Evolutionary conservation across 2,113 vertebrate species (phyloP).

Genomic region (Corydoras maculifer): DNA sequence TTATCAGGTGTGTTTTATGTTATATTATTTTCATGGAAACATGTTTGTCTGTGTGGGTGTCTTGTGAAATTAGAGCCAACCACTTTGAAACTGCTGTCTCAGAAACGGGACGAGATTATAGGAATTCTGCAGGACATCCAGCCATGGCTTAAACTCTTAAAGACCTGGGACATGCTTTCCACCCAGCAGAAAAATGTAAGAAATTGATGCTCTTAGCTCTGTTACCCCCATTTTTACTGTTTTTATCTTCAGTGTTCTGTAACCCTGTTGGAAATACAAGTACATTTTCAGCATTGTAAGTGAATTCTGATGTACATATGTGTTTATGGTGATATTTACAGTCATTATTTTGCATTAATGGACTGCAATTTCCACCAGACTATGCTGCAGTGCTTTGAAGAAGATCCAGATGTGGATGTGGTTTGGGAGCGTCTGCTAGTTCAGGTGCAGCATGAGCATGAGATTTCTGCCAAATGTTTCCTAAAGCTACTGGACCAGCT

Average conservation of each 20-base stretch:
- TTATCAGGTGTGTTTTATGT: too few species aligned
- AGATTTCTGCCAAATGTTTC: conserved; percentile 45
- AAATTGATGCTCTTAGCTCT: not conserved
- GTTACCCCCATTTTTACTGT: not conserved
- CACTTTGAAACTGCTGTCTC: conserved; percentile 63
- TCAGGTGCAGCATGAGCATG: conserved; percentile 40
- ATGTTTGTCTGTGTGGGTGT: not conserved
- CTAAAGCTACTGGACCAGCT: conserved; percentile 55
- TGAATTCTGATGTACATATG: not conserved
- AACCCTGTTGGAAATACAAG: too few species aligned
- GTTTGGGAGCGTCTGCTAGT: conserved; percentile 58
- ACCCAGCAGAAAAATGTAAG: conserved; percentile 62
- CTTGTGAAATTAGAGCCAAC: conserved; percentile 12
- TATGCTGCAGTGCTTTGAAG: conserved; percentile 54
- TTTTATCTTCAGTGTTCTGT: too few species aligned
- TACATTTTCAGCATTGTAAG: not conserved
- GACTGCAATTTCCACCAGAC: conserved; percentile 43
- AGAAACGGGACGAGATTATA: conserved; percentile 58
- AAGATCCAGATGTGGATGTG: conserved; percentile 38
- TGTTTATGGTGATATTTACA: not conserved
- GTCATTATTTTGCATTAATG: not conserved
- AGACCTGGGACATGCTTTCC: conserved; percentile 57
- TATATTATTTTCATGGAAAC: too few species aligned
- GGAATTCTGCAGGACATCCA: conserved; percentile 53
- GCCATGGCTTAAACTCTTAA: conserved; percentile 55